Percentiles rank a stretch among this genome's conserved stretches.
phyloP scores from a whole-genome alignment of 2,113 vertebrate species.

The Indicator indicator region DNA sequence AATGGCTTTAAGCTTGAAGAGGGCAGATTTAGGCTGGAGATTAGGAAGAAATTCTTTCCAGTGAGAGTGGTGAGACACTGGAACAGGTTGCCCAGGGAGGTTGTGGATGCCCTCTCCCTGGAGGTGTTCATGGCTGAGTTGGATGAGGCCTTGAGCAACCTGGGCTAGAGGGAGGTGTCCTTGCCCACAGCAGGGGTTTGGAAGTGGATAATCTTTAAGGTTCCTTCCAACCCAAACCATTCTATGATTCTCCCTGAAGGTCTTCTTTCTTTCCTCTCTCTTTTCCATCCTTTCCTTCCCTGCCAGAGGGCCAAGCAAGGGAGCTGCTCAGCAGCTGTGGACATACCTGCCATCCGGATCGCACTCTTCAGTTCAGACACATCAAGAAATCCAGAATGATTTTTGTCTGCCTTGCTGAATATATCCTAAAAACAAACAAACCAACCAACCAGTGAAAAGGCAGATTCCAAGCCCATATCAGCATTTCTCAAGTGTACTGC shows the following conservation, averaged over 20 bases:
- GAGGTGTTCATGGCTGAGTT: too few species aligned
- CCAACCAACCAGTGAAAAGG: neutral
- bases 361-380: slow-evolving; percentile 45
- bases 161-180: too few species aligned
- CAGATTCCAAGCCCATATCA: neutral
- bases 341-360: slow-evolving; percentile 58
- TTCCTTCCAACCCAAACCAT: too few species aligned
- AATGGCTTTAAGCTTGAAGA: too few species aligned
- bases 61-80: too few species aligned
- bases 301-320: neutral
- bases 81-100: too few species aligned
- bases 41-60: too few species aligned
- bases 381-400: slow-evolving; percentile 64
- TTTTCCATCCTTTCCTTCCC: neutral
- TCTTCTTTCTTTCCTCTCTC: neutral
- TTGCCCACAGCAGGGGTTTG: too few species aligned
- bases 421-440: slow-evolving; percentile 43
- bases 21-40: too few species aligned
- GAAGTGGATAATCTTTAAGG: too few species aligned
- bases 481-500: neutral
- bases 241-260: neutral
- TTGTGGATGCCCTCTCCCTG: too few species aligned
- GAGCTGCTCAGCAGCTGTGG: neutral
- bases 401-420: slow-evolving; percentile 67
- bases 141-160: too few species aligned